Evolutionary conservation across 92 coral and sea anemone species (phyloP).

Genomic region (Parazoanthus darwini): DNA sequence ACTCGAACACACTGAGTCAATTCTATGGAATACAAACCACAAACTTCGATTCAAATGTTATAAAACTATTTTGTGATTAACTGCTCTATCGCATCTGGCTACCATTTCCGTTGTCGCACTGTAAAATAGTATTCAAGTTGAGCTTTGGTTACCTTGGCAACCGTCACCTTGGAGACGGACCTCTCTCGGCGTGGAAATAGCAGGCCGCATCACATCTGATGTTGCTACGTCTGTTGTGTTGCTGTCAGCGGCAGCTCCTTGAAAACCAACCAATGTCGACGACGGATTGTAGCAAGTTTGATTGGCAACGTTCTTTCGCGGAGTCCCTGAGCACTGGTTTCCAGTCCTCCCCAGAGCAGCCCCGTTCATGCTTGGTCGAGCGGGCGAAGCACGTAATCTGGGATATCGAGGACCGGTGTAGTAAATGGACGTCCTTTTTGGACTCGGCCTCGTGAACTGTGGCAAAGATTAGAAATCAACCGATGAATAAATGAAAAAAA

Average conservation of each 20-base stretch:
- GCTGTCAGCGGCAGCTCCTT: conserved; percentile 27
- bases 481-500: too few relatives aligned
- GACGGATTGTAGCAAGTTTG: conserved; percentile 45
- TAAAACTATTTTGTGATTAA: too few relatives aligned
- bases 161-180: not conserved
- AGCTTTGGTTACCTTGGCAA: not conserved
- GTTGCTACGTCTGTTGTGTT: not conserved
- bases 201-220: not conserved
- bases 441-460: conserved; percentile 26
- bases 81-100: too few relatives aligned
- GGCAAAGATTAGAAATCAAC: not conserved
- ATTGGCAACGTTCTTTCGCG: not conserved
- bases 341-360: conserved; percentile 25
- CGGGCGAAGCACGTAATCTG: conserved; percentile 30
- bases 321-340: conserved; percentile 6
- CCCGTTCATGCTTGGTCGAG: not conserved
- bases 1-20: too few relatives aligned
- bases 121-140: not conserved
- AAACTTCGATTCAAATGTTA: too few relatives aligned
- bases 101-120: not conserved
- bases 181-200: not conserved
- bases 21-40: too few relatives aligned
- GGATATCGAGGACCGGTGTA: conserved; percentile 65
- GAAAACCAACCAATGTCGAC: conserved; percentile 59
- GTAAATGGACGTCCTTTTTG: conserved; percentile 67